A percentile compares a stretch with the other conserved stretches of the same genome.
Conservation (phyloP, 2,797 vertebrate species). For the Clamator glandarius region DNA sequence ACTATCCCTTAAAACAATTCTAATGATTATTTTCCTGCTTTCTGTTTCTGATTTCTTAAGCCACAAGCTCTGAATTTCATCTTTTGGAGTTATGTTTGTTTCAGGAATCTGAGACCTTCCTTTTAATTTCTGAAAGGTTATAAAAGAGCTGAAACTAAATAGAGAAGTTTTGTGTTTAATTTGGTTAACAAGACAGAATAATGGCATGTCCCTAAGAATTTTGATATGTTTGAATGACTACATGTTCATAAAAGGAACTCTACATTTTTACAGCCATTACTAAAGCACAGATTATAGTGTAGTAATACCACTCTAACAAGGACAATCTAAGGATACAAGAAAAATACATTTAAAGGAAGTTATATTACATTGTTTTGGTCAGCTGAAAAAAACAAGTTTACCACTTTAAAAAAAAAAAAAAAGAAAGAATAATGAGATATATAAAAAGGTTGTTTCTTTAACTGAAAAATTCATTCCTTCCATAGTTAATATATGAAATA, state of each 20-base stretch:
- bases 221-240: background rate
- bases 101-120: background rate
- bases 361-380: background rate
- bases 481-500: background rate
- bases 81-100: background rate
- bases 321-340: background rate
- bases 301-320: background rate
- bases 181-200: background rate
- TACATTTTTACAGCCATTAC: background rate
- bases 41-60: background rate
- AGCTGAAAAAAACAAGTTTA: background rate
- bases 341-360: background rate
- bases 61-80: background rate
- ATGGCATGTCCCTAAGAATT: background rate
- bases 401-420: background rate
- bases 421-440: fast-evolving
- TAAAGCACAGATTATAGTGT: background rate
- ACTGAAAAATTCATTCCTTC: background rate
- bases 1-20: background rate
- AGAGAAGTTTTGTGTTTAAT: background rate
- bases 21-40: background rate
- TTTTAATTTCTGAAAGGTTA: background rate
- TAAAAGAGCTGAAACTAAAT: background rate
- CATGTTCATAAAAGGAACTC: background rate
- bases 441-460: background rate